Conservation (phyloP, 2,888 invertebrate genomes). For the Nymphalis urticae region DNA sequence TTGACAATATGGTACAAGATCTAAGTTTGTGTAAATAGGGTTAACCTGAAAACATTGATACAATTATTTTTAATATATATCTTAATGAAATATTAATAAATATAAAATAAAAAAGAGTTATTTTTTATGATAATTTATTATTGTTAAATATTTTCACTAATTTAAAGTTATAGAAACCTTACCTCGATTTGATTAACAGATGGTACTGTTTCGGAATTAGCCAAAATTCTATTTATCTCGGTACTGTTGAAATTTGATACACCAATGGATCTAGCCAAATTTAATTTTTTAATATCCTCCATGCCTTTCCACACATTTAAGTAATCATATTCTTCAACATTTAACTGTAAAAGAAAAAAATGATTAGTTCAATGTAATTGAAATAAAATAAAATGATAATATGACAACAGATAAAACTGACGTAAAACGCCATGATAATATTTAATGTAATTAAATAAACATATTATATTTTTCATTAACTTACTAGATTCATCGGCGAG, state of each 20-base stretch:
- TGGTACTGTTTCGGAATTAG: constrained; percentile 15
- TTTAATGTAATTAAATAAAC: not conserved
- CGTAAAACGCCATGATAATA: too few relatives aligned
- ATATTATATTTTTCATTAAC: not conserved
- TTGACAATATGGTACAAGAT: not conserved
- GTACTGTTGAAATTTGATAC: constrained; percentile 27
- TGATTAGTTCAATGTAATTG: too few relatives aligned
- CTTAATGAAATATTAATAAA: too few relatives aligned
- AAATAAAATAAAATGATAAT: too few relatives aligned
- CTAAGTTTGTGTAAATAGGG: not conserved
- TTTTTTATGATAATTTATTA: not conserved
- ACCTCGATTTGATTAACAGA: constrained; percentile 30
- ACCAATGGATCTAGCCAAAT: constrained; percentile 25
- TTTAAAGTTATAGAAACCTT: not conserved
- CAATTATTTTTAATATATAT: too few relatives aligned
- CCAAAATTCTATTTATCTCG: constrained; percentile 21
- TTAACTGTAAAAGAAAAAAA: not conserved
- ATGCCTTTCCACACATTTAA: constrained; percentile 26
- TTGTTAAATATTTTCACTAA: not conserved
- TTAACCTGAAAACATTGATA: not conserved
- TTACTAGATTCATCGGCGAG: constrained; percentile 6
- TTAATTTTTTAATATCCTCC: constrained; percentile 16
- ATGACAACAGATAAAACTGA: too few relatives aligned
- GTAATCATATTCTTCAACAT: not conserved
- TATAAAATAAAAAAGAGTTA: too few relatives aligned